A percentile compares a stretch with the other conserved stretches of the same genome.
Evolutionary conservation across 2,888 invertebrate genomes (phyloP).

Genomic region (Andrena hattorfiana): DNA sequence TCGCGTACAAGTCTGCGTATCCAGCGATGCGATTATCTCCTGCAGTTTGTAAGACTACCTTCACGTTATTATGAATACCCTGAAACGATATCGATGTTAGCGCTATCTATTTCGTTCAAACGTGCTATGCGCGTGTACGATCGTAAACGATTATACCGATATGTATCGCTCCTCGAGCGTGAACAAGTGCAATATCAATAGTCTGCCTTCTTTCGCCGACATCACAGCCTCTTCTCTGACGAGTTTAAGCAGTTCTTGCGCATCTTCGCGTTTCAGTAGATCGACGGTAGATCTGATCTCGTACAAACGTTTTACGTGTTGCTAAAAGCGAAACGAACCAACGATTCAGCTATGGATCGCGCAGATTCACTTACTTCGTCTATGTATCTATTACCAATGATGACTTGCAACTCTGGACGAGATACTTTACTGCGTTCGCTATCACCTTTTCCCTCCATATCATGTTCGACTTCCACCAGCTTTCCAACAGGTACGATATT

Average conservation of each 20-base stretch:
- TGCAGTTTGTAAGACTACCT: constrained; percentile 55
- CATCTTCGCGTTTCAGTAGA: constrained; percentile 55
- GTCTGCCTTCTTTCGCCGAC: constrained; percentile 60
- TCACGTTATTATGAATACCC: constrained; percentile 68
- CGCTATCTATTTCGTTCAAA: constrained; percentile 1
- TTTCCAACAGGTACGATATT: constrained; percentile 67
- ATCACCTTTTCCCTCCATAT: constrained; percentile 63
- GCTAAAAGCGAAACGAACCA: constrained; percentile 51
- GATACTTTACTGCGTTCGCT: constrained; percentile 63
- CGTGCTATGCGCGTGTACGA: neutral
- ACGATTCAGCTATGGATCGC: neutral
- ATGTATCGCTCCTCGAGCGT: constrained; percentile 64
- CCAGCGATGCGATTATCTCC: constrained; percentile 27
- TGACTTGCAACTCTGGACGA: constrained; percentile 50
- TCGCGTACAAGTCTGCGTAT: constrained; percentile 67
- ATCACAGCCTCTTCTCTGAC: constrained; percentile 58
- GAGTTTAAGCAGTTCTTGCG: constrained; percentile 59
- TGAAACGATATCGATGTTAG: constrained; percentile 29
- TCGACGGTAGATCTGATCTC: constrained; percentile 60
- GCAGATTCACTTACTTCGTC: neutral
- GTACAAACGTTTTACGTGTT: constrained; percentile 67
- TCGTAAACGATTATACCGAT: constrained; percentile 61
- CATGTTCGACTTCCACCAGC: constrained; percentile 68
- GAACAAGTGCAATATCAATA: constrained; percentile 65
- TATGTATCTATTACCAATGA: constrained; percentile 65